Percentiles rank a stretch among this genome's conserved stretches.
Conservation (phyloP, 2,888 invertebrate species). For the Muschampia plurimacula region DNA sequence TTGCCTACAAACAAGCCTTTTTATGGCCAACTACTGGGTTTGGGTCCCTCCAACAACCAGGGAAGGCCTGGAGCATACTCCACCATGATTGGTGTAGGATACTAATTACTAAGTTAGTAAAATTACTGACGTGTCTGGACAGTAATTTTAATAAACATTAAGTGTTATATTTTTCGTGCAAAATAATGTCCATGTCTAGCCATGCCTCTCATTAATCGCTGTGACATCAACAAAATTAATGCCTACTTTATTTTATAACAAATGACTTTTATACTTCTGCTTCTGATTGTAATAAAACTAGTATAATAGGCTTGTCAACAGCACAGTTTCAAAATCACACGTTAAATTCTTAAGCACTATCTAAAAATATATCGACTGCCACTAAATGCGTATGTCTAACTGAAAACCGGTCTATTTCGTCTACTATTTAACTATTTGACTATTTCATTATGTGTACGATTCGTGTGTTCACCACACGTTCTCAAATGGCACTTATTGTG, state of each 20-base stretch:
- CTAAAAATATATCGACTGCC: constrained; percentile 76
- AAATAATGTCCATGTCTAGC: too few relatives aligned
- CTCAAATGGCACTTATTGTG: constrained; percentile 65
- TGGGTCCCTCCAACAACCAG: too few relatives aligned
- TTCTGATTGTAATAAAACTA: background rate
- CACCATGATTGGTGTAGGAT: too few relatives aligned
- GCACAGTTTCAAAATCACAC: constrained; percentile 68
- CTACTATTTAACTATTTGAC: constrained; percentile 81
- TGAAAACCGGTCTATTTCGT: constrained; percentile 81
- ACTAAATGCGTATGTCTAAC: constrained; percentile 82
- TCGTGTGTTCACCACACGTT: constrained; percentile 25
- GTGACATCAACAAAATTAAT: constrained; percentile 35
- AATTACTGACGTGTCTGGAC: too few relatives aligned
- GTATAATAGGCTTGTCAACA: background rate
- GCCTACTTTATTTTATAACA: background rate
- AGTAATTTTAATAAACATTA: too few relatives aligned
- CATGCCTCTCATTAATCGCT: background rate
- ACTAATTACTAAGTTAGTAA: too few relatives aligned
- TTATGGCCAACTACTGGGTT: too few relatives aligned
- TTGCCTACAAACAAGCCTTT: too few relatives aligned
- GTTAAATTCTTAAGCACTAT: constrained; percentile 72
- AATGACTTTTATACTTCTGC: background rate
- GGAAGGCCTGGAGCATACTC: too few relatives aligned
- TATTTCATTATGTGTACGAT: constrained; percentile 64
- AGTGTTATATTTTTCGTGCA: too few relatives aligned